Conservation (phyloP, 2,113 vertebrate genomes). For the Colossoma macropomum region DNA sequence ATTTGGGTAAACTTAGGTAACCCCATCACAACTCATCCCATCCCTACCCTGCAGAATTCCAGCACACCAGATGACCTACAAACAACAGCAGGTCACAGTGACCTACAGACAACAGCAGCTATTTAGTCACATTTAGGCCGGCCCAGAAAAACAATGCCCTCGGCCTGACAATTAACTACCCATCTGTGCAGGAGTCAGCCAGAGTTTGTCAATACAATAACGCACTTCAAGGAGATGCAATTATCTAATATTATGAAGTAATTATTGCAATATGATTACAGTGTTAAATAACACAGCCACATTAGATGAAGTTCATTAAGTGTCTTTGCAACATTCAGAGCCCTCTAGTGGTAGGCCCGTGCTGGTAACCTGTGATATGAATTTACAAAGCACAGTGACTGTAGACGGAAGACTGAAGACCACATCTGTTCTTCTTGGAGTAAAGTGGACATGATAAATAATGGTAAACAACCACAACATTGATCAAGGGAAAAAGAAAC, state of each 20-base stretch:
- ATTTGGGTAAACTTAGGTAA: constrained; percentile 2
- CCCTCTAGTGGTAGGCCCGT: constrained; percentile 53
- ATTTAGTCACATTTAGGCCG: constrained; percentile 32
- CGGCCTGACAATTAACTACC: constrained; percentile 9
- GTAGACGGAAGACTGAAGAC: neutral
- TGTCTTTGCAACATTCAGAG: constrained; percentile 33
- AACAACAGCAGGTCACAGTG: neutral
- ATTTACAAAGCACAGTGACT: too few species aligned
- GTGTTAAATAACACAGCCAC: neutral
- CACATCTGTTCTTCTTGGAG: too few species aligned
- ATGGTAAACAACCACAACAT: constrained; percentile 7
- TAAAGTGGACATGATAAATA: neutral
- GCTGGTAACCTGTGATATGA: neutral
- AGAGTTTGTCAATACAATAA: neutral
- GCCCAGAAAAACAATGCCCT: constrained; percentile 9
- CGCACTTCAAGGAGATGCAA: neutral
- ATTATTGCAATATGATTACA: constrained; percentile 18
- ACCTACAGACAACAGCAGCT: neutral
- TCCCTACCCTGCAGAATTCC: neutral
- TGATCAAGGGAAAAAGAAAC: constrained; percentile 68
- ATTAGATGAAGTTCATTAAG: constrained; percentile 19
- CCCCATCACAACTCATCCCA: neutral
- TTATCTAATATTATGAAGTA: neutral
- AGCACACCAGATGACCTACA: neutral
- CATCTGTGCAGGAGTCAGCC: neutral